These are phyloP conservation scores for Saccopteryx leptura DNA, from an alignment of 2,113 vertebrate species.

Conservation along the genomic window DNA sequence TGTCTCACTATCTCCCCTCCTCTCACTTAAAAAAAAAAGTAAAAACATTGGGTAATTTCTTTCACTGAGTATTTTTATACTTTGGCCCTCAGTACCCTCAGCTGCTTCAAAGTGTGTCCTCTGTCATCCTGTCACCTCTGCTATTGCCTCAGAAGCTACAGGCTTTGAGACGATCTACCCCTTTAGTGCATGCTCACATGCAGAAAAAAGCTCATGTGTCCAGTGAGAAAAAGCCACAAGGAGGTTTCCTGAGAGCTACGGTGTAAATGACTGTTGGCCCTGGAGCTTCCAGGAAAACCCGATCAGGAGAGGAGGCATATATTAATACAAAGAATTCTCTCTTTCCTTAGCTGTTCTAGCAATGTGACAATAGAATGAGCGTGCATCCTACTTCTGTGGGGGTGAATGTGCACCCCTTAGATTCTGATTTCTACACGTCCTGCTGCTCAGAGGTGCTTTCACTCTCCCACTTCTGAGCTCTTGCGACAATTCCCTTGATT, in stretches of 20 bases:
- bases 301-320: background rate
- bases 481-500: background rate
- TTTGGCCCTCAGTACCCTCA: background rate
- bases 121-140: fast-evolving
- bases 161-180: too few relatives aligned
- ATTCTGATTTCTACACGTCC: background rate
- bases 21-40: too few relatives aligned
- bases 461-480: background rate
- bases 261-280: background rate
- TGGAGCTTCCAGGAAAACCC: background rate
- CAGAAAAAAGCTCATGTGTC: background rate
- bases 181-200: fast-evolving
- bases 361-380: background rate
- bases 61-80: background rate
- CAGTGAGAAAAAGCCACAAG: background rate
- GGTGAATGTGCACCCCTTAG: too few relatives aligned
- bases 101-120: background rate
- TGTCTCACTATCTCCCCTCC: too few relatives aligned
- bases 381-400: background rate
- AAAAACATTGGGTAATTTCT: background rate
- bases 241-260: background rate
- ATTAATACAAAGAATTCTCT: background rate
- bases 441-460: background rate
- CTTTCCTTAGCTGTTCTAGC: background rate
- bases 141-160: too few relatives aligned